A percentile compares a stretch with the other conserved stretches of the same genome.
Evolutionary conservation across 1,140 invertebrate species (phyloP).

Genomic region (Eubasilissa regina): DNA sequence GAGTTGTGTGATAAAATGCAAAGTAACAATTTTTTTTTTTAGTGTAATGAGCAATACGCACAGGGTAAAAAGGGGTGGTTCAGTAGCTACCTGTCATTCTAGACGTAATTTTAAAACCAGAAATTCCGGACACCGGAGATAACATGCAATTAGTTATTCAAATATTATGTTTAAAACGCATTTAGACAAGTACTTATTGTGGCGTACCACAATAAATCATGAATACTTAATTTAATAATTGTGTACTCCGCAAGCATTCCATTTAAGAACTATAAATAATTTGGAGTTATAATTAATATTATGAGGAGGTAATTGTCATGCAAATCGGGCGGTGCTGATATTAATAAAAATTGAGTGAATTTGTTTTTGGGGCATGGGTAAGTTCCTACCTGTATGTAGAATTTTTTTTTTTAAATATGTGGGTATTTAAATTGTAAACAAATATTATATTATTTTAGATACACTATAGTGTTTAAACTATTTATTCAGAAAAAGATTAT

Average conservation of each 20-base stretch:
- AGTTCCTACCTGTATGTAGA: no score
- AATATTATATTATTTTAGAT: no score
- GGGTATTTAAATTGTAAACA: no score
- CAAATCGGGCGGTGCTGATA: neutral
- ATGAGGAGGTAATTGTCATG: constrained; percentile 2
- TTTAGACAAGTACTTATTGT: neutral
- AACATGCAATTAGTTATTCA: neutral
- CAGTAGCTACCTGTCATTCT: neutral
- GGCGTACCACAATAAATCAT: neutral
- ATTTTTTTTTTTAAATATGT: no score
- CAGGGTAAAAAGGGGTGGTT: constrained; percentile 3
- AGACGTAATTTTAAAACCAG: neutral
- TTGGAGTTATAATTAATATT: neutral
- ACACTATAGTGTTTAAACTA: no score
- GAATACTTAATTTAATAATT: constrained; percentile 7
- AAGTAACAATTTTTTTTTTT: no score
- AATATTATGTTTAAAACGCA: constrained; percentile 1
- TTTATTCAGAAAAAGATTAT: no score
- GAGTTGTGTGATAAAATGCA: no score
- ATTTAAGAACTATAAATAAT: neutral
- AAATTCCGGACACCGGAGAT: constrained; percentile 5
- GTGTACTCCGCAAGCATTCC: neutral
- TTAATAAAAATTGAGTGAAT: no score
- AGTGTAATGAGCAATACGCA: no score
- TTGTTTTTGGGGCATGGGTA: no score